Percentiles rank a stretch among this genome's conserved stretches.
Conservation (phyloP, 2,888 invertebrate genomes). For the Athalia rosae region DNA sequence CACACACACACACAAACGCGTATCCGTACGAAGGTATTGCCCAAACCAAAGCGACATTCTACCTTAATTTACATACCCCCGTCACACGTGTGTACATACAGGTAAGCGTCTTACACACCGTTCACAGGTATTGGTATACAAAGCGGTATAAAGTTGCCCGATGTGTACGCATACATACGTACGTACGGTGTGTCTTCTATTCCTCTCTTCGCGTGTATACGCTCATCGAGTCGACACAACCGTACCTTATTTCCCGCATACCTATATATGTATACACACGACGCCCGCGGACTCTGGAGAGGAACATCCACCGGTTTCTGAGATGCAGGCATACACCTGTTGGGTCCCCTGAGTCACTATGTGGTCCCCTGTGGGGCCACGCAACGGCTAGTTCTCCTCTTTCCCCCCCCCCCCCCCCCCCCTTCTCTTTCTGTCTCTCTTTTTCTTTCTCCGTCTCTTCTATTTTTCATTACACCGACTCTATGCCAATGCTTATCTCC, state of each 20-base stretch:
- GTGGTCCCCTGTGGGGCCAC: slow-evolving; percentile 56
- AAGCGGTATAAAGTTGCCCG: no score
- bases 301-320: slow-evolving; percentile 35
- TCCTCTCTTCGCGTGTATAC: slow-evolving; percentile 47
- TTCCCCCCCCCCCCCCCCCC: slow-evolving; percentile 53
- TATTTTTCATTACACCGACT: neutral
- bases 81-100: slow-evolving; percentile 63
- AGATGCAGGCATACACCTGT: slow-evolving; percentile 60
- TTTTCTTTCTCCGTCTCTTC: slow-evolving; percentile 30
- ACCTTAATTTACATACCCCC: slow-evolving; percentile 63
- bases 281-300: neutral
- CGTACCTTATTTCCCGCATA: neutral
- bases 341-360: slow-evolving; percentile 59
- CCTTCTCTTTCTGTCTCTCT: slow-evolving; percentile 48
- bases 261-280: neutral
- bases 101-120: slow-evolving; percentile 39
- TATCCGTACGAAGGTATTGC: slow-evolving; percentile 52
- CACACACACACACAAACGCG: slow-evolving; percentile 69
- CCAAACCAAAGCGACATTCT: slow-evolving; percentile 63
- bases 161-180: no score
- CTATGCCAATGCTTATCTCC: slow-evolving; percentile 28
- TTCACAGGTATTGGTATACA: neutral
- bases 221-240: slow-evolving; percentile 44
- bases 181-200: slow-evolving; percentile 59
- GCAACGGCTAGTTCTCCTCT: neutral